A percentile compares a stretch with the other conserved stretches of the same genome.
phyloP scores from a whole-genome alignment of 2,113 vertebrate genomes.

The Bagarius yarrelli region DNA sequence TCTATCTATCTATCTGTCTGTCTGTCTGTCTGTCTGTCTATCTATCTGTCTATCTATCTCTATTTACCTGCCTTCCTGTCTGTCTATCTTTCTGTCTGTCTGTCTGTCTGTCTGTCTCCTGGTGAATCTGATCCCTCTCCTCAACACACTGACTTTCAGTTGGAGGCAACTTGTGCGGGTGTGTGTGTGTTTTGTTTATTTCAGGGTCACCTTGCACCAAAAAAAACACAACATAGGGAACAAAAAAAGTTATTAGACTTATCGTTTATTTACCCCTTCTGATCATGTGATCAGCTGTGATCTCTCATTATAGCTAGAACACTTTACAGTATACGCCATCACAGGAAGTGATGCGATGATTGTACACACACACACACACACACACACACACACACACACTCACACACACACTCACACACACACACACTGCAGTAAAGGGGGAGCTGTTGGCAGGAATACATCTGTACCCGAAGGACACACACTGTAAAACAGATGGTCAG shows the following conservation, averaged over 20 bases:
- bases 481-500: constrained; percentile 49
- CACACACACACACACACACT: background rate
- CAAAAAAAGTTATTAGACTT: background rate
- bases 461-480: constrained; percentile 45
- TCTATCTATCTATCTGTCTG: background rate
- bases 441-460: constrained; percentile 23
- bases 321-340: background rate
- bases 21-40: background rate
- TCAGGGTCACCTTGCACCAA: constrained; percentile 47
- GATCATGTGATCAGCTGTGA: background rate
- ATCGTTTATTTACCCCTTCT: background rate
- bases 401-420: background rate
- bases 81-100: background rate
- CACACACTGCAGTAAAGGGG: constrained; percentile 11
- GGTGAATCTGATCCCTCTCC: constrained; percentile 45
- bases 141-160: constrained; percentile 18
- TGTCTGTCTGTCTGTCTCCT: background rate
- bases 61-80: background rate
- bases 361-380: background rate
- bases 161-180: background rate
- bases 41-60: background rate
- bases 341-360: background rate
- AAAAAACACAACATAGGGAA: constrained; percentile 30
- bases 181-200: background rate
- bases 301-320: background rate